Evolutionary conservation across 2,888 invertebrate genomes (phyloP), one percentile per base, ranked within the genome.

Genomic region (Drosophila putrida): DNA sequence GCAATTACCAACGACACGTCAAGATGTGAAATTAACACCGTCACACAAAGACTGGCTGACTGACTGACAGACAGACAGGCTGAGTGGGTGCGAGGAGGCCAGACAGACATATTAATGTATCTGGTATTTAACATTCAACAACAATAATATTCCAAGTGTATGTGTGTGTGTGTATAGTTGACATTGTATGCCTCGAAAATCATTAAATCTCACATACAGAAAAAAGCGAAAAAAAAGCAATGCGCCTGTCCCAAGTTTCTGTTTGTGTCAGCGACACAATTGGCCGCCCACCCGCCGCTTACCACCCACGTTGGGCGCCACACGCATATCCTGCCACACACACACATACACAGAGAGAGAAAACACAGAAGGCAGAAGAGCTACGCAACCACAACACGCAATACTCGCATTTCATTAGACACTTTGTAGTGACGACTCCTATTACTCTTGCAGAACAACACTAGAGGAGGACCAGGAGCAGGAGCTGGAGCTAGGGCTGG

Each of bases 401-500:
- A 89, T 84, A 76, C 82, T 89, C 89, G 88, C 89, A 89, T 89
- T 86, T 86, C 85, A 86, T 89, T 89, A 86, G 89, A 85, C 89
- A 85, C 85, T 89, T 85, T 81, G 88, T 75, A 87, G 70, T 87
- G 89, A 87, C 89, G 89, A 89, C 77, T 87, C 75, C 89, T 81
- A 83, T 83, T 88, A 88, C 87, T 83, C 88, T 88, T 78, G 64
- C 75, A 28, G 51, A 28, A 50, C 63, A 57, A 36, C 33, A n/a
- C 20, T 27, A 33, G 44, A 13, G 27, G 15, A 11, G 44, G 38
- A 36, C 38, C 13, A 4, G n/a, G 8, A 8, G 28, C 28, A 8
- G 41, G 4, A 39, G n/a, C 35, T 44, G 33, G 28, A 20, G 33
- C 54, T 2, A 50, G 38, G 3, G 2, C 39, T 13, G 39, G 0